Evolutionary conservation across 2,888 invertebrate genomes (phyloP), one percentile per base, ranked within the genome.

Genomic region (Epinotia ramella): DNA sequence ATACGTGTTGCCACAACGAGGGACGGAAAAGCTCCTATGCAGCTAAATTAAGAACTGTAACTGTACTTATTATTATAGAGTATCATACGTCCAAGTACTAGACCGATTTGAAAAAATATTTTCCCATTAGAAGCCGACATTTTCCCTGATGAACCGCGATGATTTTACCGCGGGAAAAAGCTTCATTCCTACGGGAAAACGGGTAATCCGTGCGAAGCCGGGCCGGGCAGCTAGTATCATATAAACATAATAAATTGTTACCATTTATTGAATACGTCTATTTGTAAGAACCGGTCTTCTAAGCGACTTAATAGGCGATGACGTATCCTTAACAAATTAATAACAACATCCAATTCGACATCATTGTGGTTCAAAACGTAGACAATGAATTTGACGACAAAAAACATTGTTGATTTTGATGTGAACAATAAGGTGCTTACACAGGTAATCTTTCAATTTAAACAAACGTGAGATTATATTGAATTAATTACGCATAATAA

Each of bases 261-360:
- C 75, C 64, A 71, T 70, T 66, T 75, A 75, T 75, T 75, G 71
- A 75, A 60, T 56, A 57, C 60, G 60, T 60, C 24, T 60, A 66
- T 71, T 75, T 60, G 60, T 75, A 56, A 57, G 59, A 75, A 75
- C 75, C 75, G 75, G 75, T 75, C 66, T 59, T 28, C 40, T 66
- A 68, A 75, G 66, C 53, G 75, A 53, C 60, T 75, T 75, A 71
- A 75, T 57, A 59, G 57, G 44, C 66, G 70, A 60, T 73, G 77
- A 70, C 77, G 73, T 73, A 70, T 60, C 64, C 65, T 33, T 70
- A n/a, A 59, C 75, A 66, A 75, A 75, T 71, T 75, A 71, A 71
- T 71, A 75, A 71, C 70, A 56, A 71, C 70, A 70, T 70, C 66
- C 60, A 65, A 71, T 71, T 71, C 53, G 16, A 65, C 66, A 75